Evolutionary conservation across 2,797 vertebrate genomes (phyloP), one percentile per base, ranked within the genome.

Genomic region (Kryptopterus vitreolus): DNA sequence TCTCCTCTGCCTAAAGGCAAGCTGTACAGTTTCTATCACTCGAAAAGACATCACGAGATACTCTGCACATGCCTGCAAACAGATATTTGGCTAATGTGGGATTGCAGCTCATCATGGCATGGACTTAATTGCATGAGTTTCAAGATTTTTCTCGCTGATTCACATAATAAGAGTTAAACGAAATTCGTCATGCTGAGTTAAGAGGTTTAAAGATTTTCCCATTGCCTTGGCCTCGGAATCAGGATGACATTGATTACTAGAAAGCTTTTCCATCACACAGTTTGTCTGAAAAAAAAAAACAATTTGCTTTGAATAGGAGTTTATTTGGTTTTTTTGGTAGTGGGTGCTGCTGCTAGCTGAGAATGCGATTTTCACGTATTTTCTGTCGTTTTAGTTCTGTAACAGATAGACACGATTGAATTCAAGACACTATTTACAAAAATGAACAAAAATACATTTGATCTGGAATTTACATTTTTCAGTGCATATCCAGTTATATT

Each of bases 211-310:
- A 63, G 85, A 76, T 79, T 79, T 85, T 81, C 77, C 80, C 78
- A 72, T 66, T 76, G 22, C 59, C 70, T 9, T 20, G 59, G 77
- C 52, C 46, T 58, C 73, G 46, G 80, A 81, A 83, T 63, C 38
- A 62, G 71, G 65, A 53, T 62, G 78, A 13, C 65, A 81, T 82
- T 77, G 85, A 87, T 86, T 65, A 66, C 52, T 22, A 71, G 80
- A 85, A 79, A 84, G 68, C 73, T 80, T 82, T 84, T 83, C 38
- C 74, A 80, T 31, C 31, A 61, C 61, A 48, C 57, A 55, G 26
- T 65, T 78, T 22, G 75, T 48, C 46, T 8, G 78, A 77, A 83
- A 82, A 82, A 70, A 35, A 38, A 16, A 72, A 70, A 33, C 50
- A 16, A 71, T 85, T 85, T 55, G 59, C 31, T 75, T 48, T 26